Evolutionary conservation across 2,888 invertebrate genomes (phyloP), one percentile per base, ranked within the genome.

Genomic region (Cerceris rybyensis): DNA sequence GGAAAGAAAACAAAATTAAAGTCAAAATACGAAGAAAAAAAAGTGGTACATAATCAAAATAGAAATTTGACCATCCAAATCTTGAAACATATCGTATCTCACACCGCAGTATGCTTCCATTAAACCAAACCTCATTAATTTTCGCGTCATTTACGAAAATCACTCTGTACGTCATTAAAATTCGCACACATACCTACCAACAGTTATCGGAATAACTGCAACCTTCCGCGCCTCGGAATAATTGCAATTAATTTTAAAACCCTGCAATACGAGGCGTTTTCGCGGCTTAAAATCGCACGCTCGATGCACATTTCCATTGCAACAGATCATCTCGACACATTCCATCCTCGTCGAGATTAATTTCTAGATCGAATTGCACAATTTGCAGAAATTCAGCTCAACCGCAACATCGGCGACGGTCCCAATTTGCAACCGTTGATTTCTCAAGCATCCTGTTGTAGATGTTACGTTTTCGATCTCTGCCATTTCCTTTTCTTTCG

Each of bases 351-450:
- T 14, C 59, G 41, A 6, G n/a, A 59, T 59, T 14, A 9, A 59
- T 59, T 42, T 42, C 42, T 42, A 17, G 16, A 61, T 46, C 46
- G 13, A 14, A 49, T 61, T 49, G 61, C 61, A 49, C 16, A 61
- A 61, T 43, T 61, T 49, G 61, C 61, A 61, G 49, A 61, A 46
- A 61, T 46, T 61, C 5, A 16, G 61, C 11, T 13, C 43, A 8
- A 8, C 42, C 7, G 41, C 43, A 7, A 59, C 42, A 8, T 14
- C 13, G 41, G 7, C n/a, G 8, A 17, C 17, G 46, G 17, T 16
- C 46, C 61, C 46, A 46, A 64, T 52, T 52, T 52, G 41, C 64
- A 52, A 4, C 64, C 52, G 14, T n/a, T 52, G 50, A 64, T 64
- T 52, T 64, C 64, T 52, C 52, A 42, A 64, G 64, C 52, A 41